Evolutionary conservation across 2,113 vertebrate genomes (phyloP), one percentile per base, ranked within the genome.

Genomic region (Ammodytes dubius): DNA sequence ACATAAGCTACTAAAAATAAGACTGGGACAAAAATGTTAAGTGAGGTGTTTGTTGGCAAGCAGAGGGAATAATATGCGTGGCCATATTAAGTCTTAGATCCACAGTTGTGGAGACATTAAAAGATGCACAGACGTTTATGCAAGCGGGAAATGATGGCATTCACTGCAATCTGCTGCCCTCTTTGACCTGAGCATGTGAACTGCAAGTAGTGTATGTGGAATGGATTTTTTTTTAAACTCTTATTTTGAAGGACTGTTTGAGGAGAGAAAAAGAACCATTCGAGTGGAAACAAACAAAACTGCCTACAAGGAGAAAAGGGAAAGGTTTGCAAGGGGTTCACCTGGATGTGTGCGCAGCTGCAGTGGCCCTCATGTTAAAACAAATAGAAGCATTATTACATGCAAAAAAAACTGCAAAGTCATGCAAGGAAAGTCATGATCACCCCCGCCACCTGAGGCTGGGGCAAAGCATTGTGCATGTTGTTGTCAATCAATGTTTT

Each of bases 401-500:
- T 81, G 82, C 77, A 82, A 46, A 76, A 82, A 46, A 76, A 76
- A 50, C 66, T 77, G 77, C 85, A 81, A 67, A 82, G 52, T 82
- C 82, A 74, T 49, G 82, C 64, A 85, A 72, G 77, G n/a, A 57
- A 77, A 79, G 64, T 82, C 73, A 52, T 81, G 52, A 37, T 64
- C 53, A 82, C 65, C 65, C 43, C 64, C 73, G 73, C 71, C 76
- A 70, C 58, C 71, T 17, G 86, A 86, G 79, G 86, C 87, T 91
- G 87, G 76, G 87, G 27, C 27, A 80, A 87, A 74, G 84, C 89
- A 88, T 91, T 42, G 77, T 93, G 94, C 92, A 94, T 94, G 94
- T 89, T 71, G 82, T 91, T 74, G 84, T 90, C 89, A 72, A 85
- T 88, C 86, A 86, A 77, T 89, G 89, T 91, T 91, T 92, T 87